These are phyloP conservation scores for Ptychoptera albimana DNA, from an alignment of 2,888 invertebrate species.

Conservation along the genomic window DNA sequence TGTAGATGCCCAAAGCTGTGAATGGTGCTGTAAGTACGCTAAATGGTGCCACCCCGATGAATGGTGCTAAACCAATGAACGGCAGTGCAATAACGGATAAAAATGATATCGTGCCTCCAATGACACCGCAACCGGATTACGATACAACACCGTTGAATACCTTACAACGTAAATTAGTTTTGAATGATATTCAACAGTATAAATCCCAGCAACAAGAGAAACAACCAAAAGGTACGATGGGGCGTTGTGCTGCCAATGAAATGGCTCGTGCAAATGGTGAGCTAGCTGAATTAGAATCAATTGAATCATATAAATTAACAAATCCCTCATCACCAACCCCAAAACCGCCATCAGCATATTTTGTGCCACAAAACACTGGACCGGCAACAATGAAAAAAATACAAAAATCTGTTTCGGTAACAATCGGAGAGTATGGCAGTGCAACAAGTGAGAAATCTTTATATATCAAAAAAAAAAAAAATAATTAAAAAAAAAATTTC, in stretches of 20 bases:
- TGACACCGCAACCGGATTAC: conserved; percentile 38
- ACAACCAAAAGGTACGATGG: conserved; percentile 10
- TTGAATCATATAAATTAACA: conserved; percentile 57
- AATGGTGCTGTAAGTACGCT: not conserved
- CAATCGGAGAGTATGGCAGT: conserved; percentile 51
- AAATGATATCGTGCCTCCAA: conserved; percentile 17
- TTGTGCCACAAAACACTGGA: conserved; percentile 39
- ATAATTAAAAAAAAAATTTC: not conserved
- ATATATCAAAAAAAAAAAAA: not conserved
- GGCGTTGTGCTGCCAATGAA: conserved; percentile 12
- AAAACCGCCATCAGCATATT: conserved; percentile 54
- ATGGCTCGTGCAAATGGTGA: conserved; percentile 29
- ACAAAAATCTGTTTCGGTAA: conserved; percentile 46
- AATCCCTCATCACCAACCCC: conserved; percentile 43
- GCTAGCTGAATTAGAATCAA: conserved; percentile 55
- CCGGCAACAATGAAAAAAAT: conserved; percentile 41
- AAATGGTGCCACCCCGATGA: not conserved
- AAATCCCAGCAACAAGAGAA: conserved; percentile 8
- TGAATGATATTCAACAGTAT: conserved; percentile 1
- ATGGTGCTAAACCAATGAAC: conserved; percentile 8
- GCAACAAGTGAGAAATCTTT: conserved; percentile 19
- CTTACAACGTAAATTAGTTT: conserved; percentile 1
- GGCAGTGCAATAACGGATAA: conserved; percentile 8
- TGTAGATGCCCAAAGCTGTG: not conserved
- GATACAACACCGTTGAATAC: conserved; percentile 25